Evolutionary conservation across 1,140 invertebrate species (phyloP), one percentile per base, ranked within the genome.

Genomic region (Arion vulgaris): DNA sequence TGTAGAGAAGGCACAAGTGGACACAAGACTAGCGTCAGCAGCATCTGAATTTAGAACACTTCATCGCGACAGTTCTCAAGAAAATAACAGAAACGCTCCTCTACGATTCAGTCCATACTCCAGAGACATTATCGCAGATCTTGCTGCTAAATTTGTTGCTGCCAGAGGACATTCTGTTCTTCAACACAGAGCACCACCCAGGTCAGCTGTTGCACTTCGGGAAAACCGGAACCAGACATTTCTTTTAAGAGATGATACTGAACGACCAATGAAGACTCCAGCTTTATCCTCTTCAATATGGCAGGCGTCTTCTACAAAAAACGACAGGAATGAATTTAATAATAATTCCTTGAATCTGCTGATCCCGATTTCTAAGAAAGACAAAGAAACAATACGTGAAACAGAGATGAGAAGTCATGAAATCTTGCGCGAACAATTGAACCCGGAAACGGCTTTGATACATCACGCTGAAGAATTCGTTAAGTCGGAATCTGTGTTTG

Each of bases 131-230:
- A 69, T 80, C 38, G 39, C 45, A n/a, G 78, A 80, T 9, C 45
- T 80, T 1, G 68, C 78, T 1, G 38, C 38, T n/a, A 80, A 80
- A 41, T 80, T 71, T 39, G 23, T 71, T 28, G 78, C 66, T 34
- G 62, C 78, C 19, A 26, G 78, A 80, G 57, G 57, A 79, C 49
- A 28, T 4, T 41, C 2, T 41, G 9, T 39, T 39, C 28, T 72
- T 36, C 9, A 72, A 4, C 15, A 41, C n/a, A 71, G n/a, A 71
- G n/a, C n/a, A 2, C 69, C 32, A 38, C 34, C 36, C 15, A 36
- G n/a, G 34, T 32, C 62, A 66, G n/a, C 32, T 5, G 5, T 66
- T 28, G n/a, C 62, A 28, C 4, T 17, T 32, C 32, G n/a, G 1
- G 62, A 66, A 13, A 66, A 66, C 62, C 28, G 53, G 23, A 57